These are phyloP conservation scores for Anhinga anhinga DNA, from an alignment of 2,113 vertebrate genomes.

Conservation along the genomic window DNA sequence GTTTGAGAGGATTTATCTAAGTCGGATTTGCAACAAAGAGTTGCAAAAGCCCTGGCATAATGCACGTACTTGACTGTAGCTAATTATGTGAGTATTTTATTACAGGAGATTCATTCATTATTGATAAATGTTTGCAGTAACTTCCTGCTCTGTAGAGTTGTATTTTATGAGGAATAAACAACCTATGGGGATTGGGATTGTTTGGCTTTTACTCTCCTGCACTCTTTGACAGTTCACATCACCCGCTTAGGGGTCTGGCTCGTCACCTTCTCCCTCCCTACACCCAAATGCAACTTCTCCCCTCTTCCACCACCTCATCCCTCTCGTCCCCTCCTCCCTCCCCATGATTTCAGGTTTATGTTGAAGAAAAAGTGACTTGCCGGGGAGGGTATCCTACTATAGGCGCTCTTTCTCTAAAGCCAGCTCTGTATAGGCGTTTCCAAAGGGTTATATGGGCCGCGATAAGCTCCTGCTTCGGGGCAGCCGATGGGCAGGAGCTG, in stretches of 20 bases:
- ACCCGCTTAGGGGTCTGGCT: neutral
- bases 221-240: neutral
- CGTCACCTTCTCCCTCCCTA: neutral
- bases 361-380: neutral
- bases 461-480: neutral
- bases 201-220: neutral
- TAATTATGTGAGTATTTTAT: constrained; percentile 77
- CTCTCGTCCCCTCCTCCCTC: neutral
- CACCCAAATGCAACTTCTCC: neutral
- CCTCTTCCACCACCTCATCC: neutral
- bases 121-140: constrained; percentile 79
- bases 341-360: neutral
- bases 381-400: neutral
- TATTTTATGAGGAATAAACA: constrained; percentile 75
- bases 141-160: constrained; percentile 67
- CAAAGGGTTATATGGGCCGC: neutral
- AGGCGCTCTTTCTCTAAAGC: neutral
- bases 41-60: constrained; percentile 67
- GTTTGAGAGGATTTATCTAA: constrained; percentile 64
- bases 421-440: neutral
- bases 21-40: constrained; percentile 63
- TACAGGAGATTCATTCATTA: constrained; percentile 81
- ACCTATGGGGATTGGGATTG: constrained; percentile 49
- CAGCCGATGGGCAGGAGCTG: neutral
- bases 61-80: constrained; percentile 70